Evolutionary conservation across 2,888 invertebrate species (phyloP).

Genomic region (Zaprionus obscuricornis): DNA sequence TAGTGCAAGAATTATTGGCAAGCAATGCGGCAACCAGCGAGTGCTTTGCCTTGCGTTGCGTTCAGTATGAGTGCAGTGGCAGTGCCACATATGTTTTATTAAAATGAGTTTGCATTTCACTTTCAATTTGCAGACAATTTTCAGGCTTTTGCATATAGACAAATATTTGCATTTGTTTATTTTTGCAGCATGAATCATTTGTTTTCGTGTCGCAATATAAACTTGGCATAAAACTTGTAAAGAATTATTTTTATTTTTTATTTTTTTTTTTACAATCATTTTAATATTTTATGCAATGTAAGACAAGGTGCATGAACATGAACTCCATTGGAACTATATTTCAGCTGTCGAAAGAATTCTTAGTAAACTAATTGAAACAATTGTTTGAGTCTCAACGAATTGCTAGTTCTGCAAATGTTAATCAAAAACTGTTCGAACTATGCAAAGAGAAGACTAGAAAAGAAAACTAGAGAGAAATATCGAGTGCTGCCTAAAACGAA

Average conservation of each 20-base stretch:
- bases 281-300: too few relatives aligned
- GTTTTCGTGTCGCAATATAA: conserved; percentile 39
- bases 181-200: conserved; percentile 29
- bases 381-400: too few relatives aligned
- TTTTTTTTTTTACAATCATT: neutral
- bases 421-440: conserved; percentile 42
- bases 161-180: conserved; percentile 23
- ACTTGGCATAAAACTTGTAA: conserved; percentile 33
- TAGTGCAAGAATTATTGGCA: conserved; percentile 76
- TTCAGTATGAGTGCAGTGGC: conserved; percentile 11
- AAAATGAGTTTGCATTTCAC: conserved; percentile 73
- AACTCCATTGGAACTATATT: too few relatives aligned
- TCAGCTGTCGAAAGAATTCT: too few relatives aligned
- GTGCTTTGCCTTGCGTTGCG: neutral
- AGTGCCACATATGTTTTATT: conserved; percentile 73
- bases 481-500: conserved; percentile 18
- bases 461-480: too few relatives aligned
- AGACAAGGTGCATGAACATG: too few relatives aligned
- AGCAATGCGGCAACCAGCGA: conserved; percentile 50
- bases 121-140: conserved; percentile 73
- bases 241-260: conserved; percentile 1
- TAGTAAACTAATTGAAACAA: too few relatives aligned
- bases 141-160: conserved; percentile 36
- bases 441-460: conserved; percentile 43
- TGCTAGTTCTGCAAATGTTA: conserved; percentile 18